These are phyloP conservation scores for Okamejei kenojei DNA, from an alignment of 2,797 vertebrate genomes.

Conservation along the genomic window DNA sequence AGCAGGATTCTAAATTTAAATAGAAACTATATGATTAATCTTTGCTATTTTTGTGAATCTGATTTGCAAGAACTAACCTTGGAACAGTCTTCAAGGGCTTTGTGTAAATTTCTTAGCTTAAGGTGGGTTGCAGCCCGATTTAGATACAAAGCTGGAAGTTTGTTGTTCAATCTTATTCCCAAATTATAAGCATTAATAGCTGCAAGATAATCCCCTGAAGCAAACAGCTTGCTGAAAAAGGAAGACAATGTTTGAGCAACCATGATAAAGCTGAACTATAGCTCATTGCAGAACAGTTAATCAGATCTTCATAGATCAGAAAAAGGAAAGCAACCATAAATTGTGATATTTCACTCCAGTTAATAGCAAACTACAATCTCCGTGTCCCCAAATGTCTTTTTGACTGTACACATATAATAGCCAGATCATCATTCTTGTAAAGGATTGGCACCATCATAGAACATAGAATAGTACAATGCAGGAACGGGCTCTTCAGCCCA, in stretches of 20 bases:
- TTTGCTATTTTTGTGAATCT: slow-evolving; percentile 6
- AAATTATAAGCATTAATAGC: slow-evolving; percentile 79
- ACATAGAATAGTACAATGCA: too few species aligned
- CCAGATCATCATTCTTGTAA: background rate
- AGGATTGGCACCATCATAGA: background rate
- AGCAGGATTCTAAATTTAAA: background rate
- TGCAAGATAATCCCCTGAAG: slow-evolving; percentile 68
- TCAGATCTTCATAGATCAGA: too few species aligned
- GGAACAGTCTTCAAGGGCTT: slow-evolving; percentile 81
- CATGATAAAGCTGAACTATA: background rate
- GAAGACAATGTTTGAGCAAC: slow-evolving; percentile 39
- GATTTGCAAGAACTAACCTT: slow-evolving; percentile 58
- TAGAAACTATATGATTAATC: background rate
- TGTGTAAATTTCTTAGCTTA: slow-evolving; percentile 82
- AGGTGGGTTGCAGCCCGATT: slow-evolving; percentile 92
- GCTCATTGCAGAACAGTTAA: background rate
- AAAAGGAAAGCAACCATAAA: background rate
- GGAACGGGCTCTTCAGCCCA: too few species aligned
- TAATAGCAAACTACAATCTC: background rate
- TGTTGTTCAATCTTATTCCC: slow-evolving; percentile 70
- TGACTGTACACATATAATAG: background rate
- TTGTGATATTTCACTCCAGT: background rate
- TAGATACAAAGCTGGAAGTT: slow-evolving; percentile 70
- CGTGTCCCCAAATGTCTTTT: background rate
- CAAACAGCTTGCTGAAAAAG: slow-evolving; percentile 73